Evolutionary conservation across 2,113 vertebrate genomes (phyloP), one percentile per base, ranked within the genome.

Genomic region (Gymnarchus niloticus): DNA sequence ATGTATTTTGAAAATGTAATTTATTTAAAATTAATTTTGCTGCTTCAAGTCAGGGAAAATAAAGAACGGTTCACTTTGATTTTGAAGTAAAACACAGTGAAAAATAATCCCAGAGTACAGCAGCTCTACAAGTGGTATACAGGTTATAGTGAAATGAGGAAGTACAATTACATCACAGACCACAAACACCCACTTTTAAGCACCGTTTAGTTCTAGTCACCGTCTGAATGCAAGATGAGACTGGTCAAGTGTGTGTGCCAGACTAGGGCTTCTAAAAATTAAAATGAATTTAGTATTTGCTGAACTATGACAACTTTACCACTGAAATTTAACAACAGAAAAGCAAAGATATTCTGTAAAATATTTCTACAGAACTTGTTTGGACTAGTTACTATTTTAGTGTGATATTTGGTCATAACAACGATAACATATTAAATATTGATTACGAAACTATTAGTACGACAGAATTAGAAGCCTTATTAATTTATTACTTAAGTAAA

Each of bases 111-210:
- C 52, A 91, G 80, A 46, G 41, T 51, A 87, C 76, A 52, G 65
- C 37, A 51, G 81, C 37, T 23, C 33, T 77, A 61, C 85, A 52
- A 84, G 76, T 86, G 57, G 33, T 84, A 86, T 48, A 56, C 87
- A 87, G 25, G 78, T 88, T 90, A 89, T 87, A 88, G 86, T 91
- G 56, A 90, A 92, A 95, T 91, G 87, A 94, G 94, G 94, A 95
- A 95, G 93, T 89, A 88, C 56, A 85, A 84, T 80, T 87, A 73
- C 87, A 88, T 89, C 82, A 61, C 46, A 85, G 59, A 86, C 86
- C 49, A 85, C 69, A 90, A 65, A 5, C 12, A 54, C 46, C 28
- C 65, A 69, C 33, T 17, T 61, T 28, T 78, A 19, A 84, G 83
- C 86, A 84, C 57, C 49, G 8, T 1, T 76, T 25, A 37, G 56